Base-by-base conservation (phyloP, 2,113 vertebrate species). In the Sminthopsis crassicaudata region DNA sequence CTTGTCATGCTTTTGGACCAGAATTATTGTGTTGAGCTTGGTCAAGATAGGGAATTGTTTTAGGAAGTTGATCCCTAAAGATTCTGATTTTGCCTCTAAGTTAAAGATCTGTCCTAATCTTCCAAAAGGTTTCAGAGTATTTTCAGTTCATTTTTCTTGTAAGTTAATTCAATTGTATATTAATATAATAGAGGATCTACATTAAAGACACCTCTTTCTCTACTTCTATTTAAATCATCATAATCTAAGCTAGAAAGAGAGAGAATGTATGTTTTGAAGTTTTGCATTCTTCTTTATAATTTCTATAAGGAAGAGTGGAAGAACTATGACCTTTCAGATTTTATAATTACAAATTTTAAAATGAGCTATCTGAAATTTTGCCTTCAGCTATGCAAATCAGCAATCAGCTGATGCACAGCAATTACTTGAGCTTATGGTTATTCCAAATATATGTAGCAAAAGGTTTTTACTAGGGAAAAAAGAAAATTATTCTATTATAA, bases 261-360 rank as follows among this genome's bases (percentile, higher is more conserved):
- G n/a, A 92, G 67, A 89, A 90, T 46, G 5, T 25, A n/a, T 22
- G 23, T 54, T 30, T 0, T 76, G 46, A 67, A 91, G 57, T 26
- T 88, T 46, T 90, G 42, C 91, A 95, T 54, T 52, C 8, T 95
- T n/a, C 36, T 92, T 67, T 53, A 8, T n/a, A 46, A 30, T 97
- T 30, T 16, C 51, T 54, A 51, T 84, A 89, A 25, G 51, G 46
- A 90, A 91, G 76, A 90, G 46, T 91, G 46, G 84, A 88, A 89
- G 95, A 95, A 42, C 91, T 46, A 90, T 92, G 57, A 76, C 96
- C 91, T 92, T 96, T 91, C 88, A 94, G 54, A 84, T 96, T 92
- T 50, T n/a, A 51, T 93, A 94, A 96, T 95, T 95, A 94, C n/a
- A 92, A 53, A 95, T 90, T 97, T 97, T 92, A 91, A 91, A 96